Base-by-base conservation (phyloP, 2,888 invertebrate genomes). In the Zonitis immaculata region DNA sequence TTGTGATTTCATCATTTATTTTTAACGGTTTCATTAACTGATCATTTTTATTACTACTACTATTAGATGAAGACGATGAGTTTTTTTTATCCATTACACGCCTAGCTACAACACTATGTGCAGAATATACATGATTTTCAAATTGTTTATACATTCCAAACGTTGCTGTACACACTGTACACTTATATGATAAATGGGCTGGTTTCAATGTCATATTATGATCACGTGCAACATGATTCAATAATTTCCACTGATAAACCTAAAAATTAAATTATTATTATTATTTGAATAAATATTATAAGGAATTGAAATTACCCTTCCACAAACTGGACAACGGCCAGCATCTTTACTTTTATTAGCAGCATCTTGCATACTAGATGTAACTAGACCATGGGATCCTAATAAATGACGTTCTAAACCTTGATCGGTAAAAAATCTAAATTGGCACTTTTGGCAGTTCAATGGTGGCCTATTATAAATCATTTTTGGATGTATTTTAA, bases 61-160 rank as follows among this genome's bases (percentile, higher is more conserved):
- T 60, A 48, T 58, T 61, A 45, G 61, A 59, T 32, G 75, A 73
- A 75, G 77, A 71, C 30, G 76, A 72, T 32, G 78, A 70, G 44
- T 65, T 65, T 70, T 85, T 87, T 73, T 87, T 87, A 69, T 88
- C 90, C 84, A 89, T 89, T 26, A 89, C 89, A 58, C 90, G 85
- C 70, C 91, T 91, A 32, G 92, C 91, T 14, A 91, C 91, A 16
- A 91, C 90, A 72, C 92, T 92, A 70, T 95, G 95, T 16, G 92
- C 93, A 32, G 92, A 91, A 71, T 94, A 95, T 6, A 95, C 94
- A 74, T 95, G 95, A 73, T 89, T 93, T 73, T 95, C 94, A 68
- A 95, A 95, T 70, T 92, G 89, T 77, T 92, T 92, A 80, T 95
- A 95, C 91, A 94, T 92, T 66, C 91, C 91, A 71, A 95, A 95